These are phyloP conservation scores for Caerostris darwini DNA, from an alignment of 1,140 invertebrate species.

Conservation along the genomic window DNA sequence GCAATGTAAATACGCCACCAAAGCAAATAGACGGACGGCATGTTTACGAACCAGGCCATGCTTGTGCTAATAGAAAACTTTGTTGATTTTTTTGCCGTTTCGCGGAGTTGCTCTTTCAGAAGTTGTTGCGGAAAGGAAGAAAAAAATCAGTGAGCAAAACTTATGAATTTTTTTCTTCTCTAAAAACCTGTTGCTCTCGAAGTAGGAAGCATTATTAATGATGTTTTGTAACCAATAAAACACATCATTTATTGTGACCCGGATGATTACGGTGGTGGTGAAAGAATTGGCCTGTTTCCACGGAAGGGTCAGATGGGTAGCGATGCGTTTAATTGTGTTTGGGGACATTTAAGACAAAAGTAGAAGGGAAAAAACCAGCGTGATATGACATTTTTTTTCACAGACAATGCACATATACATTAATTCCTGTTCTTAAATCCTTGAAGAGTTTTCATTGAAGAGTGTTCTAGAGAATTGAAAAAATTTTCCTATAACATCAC, in stretches of 20 bases:
- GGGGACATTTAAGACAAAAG: not conserved
- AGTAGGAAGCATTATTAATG: constrained; percentile 38
- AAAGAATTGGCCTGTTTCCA: not conserved
- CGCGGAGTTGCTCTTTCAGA: not conserved
- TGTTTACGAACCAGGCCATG: not conserved
- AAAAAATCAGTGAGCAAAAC: not conserved
- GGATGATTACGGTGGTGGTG: constrained; percentile 5
- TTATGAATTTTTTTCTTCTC: not conserved
- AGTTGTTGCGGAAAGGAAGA: not conserved
- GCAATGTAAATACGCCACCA: constrained; percentile 24
- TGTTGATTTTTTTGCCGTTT: not conserved
- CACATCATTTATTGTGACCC: constrained; percentile 23
- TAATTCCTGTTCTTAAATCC: too few relatives aligned
- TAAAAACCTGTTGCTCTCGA: constrained; percentile 48
- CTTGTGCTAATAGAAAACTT: constrained; percentile 11
- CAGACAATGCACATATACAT: too few relatives aligned
- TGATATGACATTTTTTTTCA: not conserved
- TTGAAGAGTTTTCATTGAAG: too few relatives aligned
- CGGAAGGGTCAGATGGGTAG: constrained; percentile 10
- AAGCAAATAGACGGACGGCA: not conserved
- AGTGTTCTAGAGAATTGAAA: too few relatives aligned
- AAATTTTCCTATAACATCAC: too few relatives aligned
- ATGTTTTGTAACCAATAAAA: constrained; percentile 60
- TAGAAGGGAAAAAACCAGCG: not conserved
- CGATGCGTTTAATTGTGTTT: not conserved